Percentiles rank a stretch among this genome's conserved stretches.
Evolutionary conservation across 2,797 vertebrate genomes (phyloP).

Genomic region (Platyrinchus mystaceus): DNA sequence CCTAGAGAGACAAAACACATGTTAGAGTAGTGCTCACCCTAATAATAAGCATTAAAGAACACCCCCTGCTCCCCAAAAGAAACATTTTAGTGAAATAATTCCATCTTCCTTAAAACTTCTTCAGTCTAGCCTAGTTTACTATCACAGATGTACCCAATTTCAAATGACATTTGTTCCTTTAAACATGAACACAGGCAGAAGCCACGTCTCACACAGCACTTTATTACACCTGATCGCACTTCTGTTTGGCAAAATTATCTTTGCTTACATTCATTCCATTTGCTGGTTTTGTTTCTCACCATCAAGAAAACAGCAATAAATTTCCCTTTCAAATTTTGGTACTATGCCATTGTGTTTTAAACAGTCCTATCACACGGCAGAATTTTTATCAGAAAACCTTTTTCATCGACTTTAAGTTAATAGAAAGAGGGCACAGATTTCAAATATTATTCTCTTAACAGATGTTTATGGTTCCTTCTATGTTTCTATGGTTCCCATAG

Average conservation of each 20-base stretch:
- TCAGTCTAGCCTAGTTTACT: not conserved
- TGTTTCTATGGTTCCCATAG: not conserved
- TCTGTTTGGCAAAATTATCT: not conserved
- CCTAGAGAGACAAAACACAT: slow-evolving; percentile 74
- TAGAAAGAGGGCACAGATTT: not conserved
- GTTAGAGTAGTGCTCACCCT: not conserved
- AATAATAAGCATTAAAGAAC: not conserved
- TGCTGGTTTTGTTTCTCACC: not conserved
- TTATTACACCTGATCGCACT: not conserved
- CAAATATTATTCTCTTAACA: not conserved
- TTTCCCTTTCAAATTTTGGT: not conserved
- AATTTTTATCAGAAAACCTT: not conserved
- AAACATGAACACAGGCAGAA: not conserved
- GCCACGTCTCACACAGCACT: not conserved
- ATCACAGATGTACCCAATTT: not conserved
- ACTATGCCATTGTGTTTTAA: not conserved
- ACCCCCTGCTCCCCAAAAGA: not conserved
- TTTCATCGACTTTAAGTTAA: not conserved
- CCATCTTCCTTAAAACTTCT: not conserved
- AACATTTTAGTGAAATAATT: not conserved
- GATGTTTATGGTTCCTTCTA: not conserved
- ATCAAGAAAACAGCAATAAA: not conserved
- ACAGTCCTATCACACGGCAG: not conserved
- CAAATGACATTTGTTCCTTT: not conserved
- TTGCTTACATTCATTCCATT: not conserved